A percentile compares a stretch with the other conserved stretches of the same genome.
phyloP scores from a whole-genome alignment of 2,797 vertebrate species.

The Botia kubotai region DNA sequence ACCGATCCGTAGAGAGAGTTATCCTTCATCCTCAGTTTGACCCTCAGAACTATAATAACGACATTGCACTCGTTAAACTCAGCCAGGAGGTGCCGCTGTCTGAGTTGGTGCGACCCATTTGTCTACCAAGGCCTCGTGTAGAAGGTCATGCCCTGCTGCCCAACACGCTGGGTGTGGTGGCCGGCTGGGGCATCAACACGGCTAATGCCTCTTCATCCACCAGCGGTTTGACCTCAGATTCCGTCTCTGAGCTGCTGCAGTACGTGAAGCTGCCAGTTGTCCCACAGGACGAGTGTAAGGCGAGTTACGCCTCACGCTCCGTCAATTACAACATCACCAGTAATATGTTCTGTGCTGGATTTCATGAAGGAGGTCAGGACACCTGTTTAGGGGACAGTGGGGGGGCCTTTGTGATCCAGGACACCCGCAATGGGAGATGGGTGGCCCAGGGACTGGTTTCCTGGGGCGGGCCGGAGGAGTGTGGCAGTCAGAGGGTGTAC shows the following conservation, averaged over 20 bases:
- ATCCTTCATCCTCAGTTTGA: constrained; percentile 90
- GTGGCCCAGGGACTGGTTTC: constrained; percentile 92
- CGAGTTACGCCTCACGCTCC: constrained; percentile 89
- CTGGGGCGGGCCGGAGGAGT: constrained; percentile 94
- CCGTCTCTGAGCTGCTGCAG: constrained; percentile 86
- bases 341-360: constrained; percentile 98
- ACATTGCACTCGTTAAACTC: constrained; percentile 91
- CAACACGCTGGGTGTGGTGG: constrained; percentile 87
- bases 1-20: constrained; percentile 81
- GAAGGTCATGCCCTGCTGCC: constrained; percentile 74
- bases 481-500: constrained; percentile 92
- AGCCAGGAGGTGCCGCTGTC: constrained; percentile 78
- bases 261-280: constrained; percentile 95
- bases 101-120: constrained; percentile 82
- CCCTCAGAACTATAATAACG: constrained; percentile 91
- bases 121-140: constrained; percentile 80
- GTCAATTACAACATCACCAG: constrained; percentile 90
- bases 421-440: constrained; percentile 81
- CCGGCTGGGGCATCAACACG: constrained; percentile 93
- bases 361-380: constrained; percentile 89
- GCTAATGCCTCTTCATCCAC: constrained; percentile 82
- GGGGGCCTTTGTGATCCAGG: constrained; percentile 89
- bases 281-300: constrained; percentile 85
- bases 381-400: constrained; percentile 97
- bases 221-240: constrained; percentile 73